Conservation (phyloP, 2,797 vertebrate genomes). For the Simalia tracyae region DNA sequence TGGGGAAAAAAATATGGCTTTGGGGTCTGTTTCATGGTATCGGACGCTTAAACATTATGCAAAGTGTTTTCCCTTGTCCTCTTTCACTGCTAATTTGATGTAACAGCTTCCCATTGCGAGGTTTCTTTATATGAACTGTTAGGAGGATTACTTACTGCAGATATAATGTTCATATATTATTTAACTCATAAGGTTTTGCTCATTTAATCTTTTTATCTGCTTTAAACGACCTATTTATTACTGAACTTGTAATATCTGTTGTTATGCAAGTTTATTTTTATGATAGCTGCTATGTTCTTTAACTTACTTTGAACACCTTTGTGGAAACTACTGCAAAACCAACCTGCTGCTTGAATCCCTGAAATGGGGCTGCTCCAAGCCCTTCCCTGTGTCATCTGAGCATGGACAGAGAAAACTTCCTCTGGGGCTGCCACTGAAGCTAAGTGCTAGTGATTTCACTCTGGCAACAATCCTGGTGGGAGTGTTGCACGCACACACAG, state of each 20-base stretch:
- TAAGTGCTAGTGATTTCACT: neutral
- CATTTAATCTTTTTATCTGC: neutral
- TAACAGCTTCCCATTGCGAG: neutral
- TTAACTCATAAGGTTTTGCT: neutral
- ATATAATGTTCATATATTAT: neutral
- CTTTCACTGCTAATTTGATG: neutral
- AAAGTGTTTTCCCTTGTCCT: neutral
- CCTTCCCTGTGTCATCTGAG: neutral
- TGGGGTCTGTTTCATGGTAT: neutral
- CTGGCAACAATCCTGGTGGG: neutral
- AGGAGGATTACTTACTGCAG: neutral
- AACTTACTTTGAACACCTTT: neutral
- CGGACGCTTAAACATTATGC: neutral
- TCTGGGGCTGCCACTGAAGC: neutral
- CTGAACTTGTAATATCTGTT: neutral
- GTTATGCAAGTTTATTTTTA: neutral
- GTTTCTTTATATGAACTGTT: neutral
- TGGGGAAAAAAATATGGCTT: neutral
- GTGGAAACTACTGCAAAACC: neutral
- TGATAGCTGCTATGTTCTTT: neutral
- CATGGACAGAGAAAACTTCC: neutral
- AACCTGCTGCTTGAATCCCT: neutral
- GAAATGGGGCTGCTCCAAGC: neutral
- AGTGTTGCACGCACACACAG: neutral
- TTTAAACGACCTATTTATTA: neutral